A percentile compares a stretch with the other conserved stretches of the same genome.
Evolutionary conservation across 1,140 invertebrate genomes (phyloP).

Genomic region (Myzus persicae): DNA sequence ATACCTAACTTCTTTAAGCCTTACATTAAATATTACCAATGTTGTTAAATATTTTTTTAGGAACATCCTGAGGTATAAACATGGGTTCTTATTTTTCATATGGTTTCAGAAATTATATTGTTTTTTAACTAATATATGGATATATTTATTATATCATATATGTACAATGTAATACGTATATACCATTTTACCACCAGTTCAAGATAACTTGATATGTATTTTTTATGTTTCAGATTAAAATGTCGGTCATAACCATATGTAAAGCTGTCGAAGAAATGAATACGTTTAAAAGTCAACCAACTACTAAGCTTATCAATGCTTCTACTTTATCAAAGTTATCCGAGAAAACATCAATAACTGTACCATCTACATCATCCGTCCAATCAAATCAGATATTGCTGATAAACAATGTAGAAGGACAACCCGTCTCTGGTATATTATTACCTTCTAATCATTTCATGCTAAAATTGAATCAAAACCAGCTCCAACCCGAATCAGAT

Average conservation of each 20-base stretch:
- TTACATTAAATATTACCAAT: too few species aligned
- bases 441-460: constrained; percentile 51
- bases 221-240: constrained; percentile 42
- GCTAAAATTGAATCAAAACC: constrained; percentile 52
- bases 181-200: background rate
- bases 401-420: constrained; percentile 42
- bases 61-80: too few species aligned
- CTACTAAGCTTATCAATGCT: constrained; percentile 15
- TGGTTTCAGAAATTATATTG: too few species aligned
- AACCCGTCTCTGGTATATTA: constrained; percentile 36
- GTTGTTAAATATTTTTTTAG: too few species aligned
- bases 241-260: background rate
- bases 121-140: background rate
- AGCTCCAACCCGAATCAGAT: background rate
- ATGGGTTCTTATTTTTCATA: too few species aligned
- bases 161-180: background rate
- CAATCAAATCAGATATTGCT: constrained; percentile 32
- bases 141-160: background rate
- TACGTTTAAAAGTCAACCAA: constrained; percentile 38
- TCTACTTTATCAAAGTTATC: background rate
- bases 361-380: background rate
- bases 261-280: constrained; percentile 37
- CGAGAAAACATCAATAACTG: constrained; percentile 3
- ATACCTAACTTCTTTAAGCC: too few species aligned
- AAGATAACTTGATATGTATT: background rate